These are phyloP conservation scores for Apotomis betuletana DNA, from an alignment of 2,888 invertebrate genomes.

Conservation along the genomic window DNA sequence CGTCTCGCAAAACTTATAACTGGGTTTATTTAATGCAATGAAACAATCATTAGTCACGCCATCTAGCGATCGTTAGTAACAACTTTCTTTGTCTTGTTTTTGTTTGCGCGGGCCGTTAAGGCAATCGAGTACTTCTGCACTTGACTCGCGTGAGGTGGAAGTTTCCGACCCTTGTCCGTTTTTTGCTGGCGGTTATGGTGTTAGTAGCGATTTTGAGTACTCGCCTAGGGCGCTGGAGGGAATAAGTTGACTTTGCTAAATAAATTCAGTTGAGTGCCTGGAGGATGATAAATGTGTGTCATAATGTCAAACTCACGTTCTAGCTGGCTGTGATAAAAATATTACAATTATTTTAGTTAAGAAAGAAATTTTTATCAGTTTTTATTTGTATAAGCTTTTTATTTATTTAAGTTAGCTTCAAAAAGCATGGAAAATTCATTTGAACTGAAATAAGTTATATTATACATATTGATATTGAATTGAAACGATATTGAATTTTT, in stretches of 20 bases:
- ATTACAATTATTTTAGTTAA: no score
- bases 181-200: slow-evolving; percentile 34
- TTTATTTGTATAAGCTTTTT: no score
- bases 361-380: no score
- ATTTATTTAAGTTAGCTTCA: no score
- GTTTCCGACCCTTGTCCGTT: slow-evolving; percentile 39
- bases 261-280: slow-evolving; percentile 17
- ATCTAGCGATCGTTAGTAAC: slow-evolving; percentile 43
- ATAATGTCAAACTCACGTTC: neutral
- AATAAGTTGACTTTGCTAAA: slow-evolving; percentile 20
- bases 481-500: no score
- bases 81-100: slow-evolving; percentile 52
- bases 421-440: no score
- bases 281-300: slow-evolving; percentile 3
- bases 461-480: no score
- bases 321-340: neutral
- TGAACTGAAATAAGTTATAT: no score
- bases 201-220: slow-evolving; percentile 32
- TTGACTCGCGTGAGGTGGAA: slow-evolving; percentile 43
- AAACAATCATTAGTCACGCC: slow-evolving; percentile 59
- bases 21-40: slow-evolving; percentile 58
- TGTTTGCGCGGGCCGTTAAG: slow-evolving; percentile 49
- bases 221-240: slow-evolving; percentile 22
- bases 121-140: slow-evolving; percentile 51
- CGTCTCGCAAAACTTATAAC: slow-evolving; percentile 43